These are phyloP conservation scores for Micrastur ruficollis DNA, from an alignment of 2,797 vertebrate genomes.

Conservation along the genomic window DNA sequence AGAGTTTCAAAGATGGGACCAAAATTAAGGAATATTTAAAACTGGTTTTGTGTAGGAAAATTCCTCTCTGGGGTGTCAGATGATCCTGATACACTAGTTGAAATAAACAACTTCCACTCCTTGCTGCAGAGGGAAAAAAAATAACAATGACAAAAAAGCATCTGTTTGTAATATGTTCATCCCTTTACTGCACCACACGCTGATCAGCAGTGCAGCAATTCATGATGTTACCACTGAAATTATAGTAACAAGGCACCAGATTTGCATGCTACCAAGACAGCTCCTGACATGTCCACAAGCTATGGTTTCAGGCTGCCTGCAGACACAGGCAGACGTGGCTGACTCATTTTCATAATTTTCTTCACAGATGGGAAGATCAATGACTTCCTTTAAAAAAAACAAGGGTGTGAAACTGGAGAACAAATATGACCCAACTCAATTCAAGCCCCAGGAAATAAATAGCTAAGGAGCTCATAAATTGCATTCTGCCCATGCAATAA, in stretches of 20 bases:
- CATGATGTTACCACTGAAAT: neutral
- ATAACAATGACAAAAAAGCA: neutral
- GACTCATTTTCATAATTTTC: neutral
- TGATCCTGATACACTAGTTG: neutral
- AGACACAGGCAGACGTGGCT: neutral
- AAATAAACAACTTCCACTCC: neutral
- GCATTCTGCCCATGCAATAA: neutral
- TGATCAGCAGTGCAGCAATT: neutral
- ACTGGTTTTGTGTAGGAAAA: neutral
- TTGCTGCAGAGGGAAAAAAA: neutral
- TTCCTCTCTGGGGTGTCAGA: neutral
- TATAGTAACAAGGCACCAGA: neutral
- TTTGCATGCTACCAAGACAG: neutral
- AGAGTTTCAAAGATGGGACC: neutral
- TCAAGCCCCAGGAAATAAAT: neutral
- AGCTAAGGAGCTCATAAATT: neutral
- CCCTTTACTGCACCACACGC: fast-evolving
- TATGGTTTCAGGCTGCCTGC: neutral
- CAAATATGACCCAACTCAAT: neutral
- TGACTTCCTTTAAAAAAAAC: neutral
- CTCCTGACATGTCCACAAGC: neutral
- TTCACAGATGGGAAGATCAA: neutral
- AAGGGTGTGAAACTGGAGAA: neutral
- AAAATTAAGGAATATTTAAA: slow-evolving; percentile 3
- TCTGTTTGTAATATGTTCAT: neutral